Conservation (phyloP, 2,888 invertebrate species). For the Leptinotarsa rubiginosa region DNA sequence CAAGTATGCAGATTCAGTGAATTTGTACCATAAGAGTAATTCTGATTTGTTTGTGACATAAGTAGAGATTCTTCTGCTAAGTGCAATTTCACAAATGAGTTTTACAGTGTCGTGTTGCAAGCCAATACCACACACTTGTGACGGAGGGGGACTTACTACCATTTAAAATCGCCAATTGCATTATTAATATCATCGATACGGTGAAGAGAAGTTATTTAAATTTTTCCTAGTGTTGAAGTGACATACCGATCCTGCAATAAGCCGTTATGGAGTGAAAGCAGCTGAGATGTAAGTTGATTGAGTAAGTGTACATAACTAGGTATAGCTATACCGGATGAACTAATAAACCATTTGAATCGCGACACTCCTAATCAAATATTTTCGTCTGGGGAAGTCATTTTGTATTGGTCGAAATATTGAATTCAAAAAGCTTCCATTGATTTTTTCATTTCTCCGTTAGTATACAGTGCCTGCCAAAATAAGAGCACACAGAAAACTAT, state of each 20-base stretch:
- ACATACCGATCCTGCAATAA: conserved; percentile 10
- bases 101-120: not conserved
- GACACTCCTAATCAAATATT: not conserved
- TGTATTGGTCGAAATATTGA: too few relatives aligned
- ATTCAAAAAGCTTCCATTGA: too few relatives aligned
- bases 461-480: too few relatives aligned
- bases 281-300: not conserved
- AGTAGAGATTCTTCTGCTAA: not conserved
- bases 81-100: conserved; percentile 2
- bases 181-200: conserved; percentile 14
- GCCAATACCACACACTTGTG: not conserved
- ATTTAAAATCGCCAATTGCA: conserved; percentile 4
- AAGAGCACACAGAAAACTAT: too few relatives aligned
- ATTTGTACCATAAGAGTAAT: not conserved
- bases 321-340: not conserved
- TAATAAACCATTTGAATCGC: conserved; percentile 3
- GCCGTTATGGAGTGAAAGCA: conserved; percentile 10
- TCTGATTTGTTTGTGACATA: conserved; percentile 9
- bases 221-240: conserved; percentile 9
- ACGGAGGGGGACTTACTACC: conserved; percentile 1
- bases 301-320: conserved; percentile 3
- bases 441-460: too few relatives aligned
- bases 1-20: conserved; percentile 12
- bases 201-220: conserved; percentile 11
- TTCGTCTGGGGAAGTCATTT: not conserved